Percentiles rank a stretch among this genome's conserved stretches.
Evolutionary conservation across 1,140 invertebrate genomes (phyloP).

Genomic region (Nephila pilipes): DNA sequence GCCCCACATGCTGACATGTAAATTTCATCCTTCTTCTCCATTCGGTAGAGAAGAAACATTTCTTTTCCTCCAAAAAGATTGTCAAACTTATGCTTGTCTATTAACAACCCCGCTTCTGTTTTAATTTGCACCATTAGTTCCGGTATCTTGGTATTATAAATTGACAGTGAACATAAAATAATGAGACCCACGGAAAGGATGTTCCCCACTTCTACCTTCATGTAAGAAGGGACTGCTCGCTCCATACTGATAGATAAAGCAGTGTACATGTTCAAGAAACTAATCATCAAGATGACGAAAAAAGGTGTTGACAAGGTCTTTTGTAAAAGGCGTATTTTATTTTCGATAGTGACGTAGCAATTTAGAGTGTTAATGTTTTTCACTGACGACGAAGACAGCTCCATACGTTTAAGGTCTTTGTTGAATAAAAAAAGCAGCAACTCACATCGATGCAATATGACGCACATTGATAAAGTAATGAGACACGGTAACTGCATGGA

Average conservation of each 20-base stretch:
- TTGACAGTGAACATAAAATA: not conserved
- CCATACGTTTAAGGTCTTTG: too few relatives aligned
- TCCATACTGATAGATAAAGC: not conserved
- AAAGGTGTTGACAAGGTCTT: not conserved
- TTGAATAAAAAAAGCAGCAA: too few relatives aligned
- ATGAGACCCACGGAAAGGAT: not conserved
- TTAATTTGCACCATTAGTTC: not conserved
- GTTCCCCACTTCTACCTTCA: not conserved
- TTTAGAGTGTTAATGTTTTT: too few relatives aligned
- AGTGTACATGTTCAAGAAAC: not conserved
- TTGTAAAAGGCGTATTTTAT: not conserved
- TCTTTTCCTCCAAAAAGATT: not conserved
- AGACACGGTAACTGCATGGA: too few relatives aligned
- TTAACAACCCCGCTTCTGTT: not conserved
- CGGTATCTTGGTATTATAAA: not conserved
- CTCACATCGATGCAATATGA: too few relatives aligned
- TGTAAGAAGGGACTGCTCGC: not conserved
- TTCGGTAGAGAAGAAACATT: not conserved
- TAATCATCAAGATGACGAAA: not conserved
- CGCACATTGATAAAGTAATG: too few relatives aligned
- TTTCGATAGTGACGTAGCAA: not conserved
- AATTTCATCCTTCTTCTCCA: not conserved
- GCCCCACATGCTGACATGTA: not conserved
- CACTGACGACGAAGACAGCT: too few relatives aligned
- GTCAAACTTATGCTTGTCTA: not conserved